phyloP scores from a whole-genome alignment of 2,113 vertebrate genomes.

The Bufo gargarizans region DNA sequence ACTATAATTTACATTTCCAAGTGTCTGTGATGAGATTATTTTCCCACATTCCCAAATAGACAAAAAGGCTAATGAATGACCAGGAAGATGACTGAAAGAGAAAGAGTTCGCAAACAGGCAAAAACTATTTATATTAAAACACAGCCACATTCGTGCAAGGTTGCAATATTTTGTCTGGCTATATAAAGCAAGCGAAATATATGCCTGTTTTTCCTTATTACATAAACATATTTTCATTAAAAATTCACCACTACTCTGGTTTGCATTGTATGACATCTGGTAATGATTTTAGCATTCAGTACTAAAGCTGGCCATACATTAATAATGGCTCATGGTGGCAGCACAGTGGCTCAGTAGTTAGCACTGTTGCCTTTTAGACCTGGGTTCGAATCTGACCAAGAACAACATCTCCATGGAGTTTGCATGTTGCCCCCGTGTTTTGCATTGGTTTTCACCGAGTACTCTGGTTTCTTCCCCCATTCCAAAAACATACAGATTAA shows the following conservation, averaged over 20 bases:
- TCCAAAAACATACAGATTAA: too few relatives aligned
- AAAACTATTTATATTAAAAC: neutral
- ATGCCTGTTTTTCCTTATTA: neutral
- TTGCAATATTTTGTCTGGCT: neutral
- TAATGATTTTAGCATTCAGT: neutral
- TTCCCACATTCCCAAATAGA: neutral
- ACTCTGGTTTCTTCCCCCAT: too few relatives aligned
- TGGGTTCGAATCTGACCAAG: too few relatives aligned
- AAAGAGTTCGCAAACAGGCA: neutral
- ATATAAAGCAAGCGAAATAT: too few relatives aligned
- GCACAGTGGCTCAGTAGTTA: too few relatives aligned
- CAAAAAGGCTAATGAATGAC: neutral
- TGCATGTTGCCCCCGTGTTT: too few relatives aligned
- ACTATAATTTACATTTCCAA: constrained; percentile 19
- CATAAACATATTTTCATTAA: neutral
- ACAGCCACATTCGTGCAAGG: neutral
- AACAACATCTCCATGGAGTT: too few relatives aligned
- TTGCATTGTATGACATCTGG: neutral
- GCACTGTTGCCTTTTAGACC: too few relatives aligned
- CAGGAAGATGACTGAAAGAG: neutral
- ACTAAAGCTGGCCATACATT: too few relatives aligned
- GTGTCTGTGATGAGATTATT: neutral
- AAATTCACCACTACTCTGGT: neutral
- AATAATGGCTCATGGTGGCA: too few relatives aligned
- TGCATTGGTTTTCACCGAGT: too few relatives aligned